A percentile compares a stretch with the other conserved stretches of the same genome.
These are phyloP conservation scores for Troglohyphantes excavatus DNA, from an alignment of 2,888 invertebrate genomes.

Conservation along the genomic window DNA sequence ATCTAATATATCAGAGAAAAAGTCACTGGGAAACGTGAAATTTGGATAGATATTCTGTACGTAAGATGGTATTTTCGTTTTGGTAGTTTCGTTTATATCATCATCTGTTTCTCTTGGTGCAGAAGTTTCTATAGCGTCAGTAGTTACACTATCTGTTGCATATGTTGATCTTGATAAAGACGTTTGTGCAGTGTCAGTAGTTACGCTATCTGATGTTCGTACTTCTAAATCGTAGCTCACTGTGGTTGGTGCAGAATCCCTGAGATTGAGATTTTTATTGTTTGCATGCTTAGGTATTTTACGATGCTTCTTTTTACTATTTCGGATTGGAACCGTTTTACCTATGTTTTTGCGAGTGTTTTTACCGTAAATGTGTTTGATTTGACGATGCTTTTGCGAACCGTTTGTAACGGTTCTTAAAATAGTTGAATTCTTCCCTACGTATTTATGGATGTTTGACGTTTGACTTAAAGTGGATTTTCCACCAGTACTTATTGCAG, in stretches of 20 bases:
- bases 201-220: not conserved
- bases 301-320: not conserved
- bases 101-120: not conserved
- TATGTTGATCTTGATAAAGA: too few species aligned
- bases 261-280: not conserved
- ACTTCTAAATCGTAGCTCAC: too few species aligned
- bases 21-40: not conserved
- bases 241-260: not conserved
- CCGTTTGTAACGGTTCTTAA: too few species aligned
- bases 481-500: not conserved
- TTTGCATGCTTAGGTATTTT: not conserved
- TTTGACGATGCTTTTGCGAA: too few species aligned
- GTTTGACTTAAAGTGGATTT: not conserved
- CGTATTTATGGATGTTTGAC: not conserved
- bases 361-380: too few species aligned
- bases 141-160: too few species aligned
- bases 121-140: too few species aligned
- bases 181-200: not conserved
- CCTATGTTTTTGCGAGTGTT: too few species aligned
- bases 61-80: not conserved
- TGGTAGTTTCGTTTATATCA: not conserved
- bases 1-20: slow-evolving; percentile 17
- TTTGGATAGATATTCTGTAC: slow-evolving; percentile 15
- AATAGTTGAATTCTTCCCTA: too few species aligned
- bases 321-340: not conserved